Percentiles rank a stretch among this genome's conserved stretches.
Evolutionary conservation across 1,140 invertebrate genomes (phyloP).

Genomic region (Dendrolimus punctatus): DNA sequence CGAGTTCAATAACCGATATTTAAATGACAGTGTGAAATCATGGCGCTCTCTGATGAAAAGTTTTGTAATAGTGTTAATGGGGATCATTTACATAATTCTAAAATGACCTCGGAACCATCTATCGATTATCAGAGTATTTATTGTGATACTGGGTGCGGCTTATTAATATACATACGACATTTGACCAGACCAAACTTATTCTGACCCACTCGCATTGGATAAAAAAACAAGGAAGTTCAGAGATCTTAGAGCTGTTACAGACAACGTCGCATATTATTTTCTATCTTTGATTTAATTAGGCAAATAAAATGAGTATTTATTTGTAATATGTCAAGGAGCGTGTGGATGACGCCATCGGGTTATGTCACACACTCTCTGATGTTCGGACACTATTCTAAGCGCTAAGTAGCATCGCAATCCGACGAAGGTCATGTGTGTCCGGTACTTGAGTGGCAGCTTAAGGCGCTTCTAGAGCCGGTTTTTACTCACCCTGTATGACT

Average conservation of each 20-base stretch:
- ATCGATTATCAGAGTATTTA: too few species aligned
- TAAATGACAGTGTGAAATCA: too few species aligned
- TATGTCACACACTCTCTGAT: slow-evolving; percentile 47
- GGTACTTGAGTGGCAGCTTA: slow-evolving; percentile 12
- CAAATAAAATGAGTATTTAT: slow-evolving; percentile 5
- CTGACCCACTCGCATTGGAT: too few species aligned
- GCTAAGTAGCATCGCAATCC: slow-evolving; percentile 45
- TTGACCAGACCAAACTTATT: too few species aligned
- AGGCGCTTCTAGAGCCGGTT: too few species aligned
- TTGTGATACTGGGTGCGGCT: too few species aligned
- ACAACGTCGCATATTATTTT: background rate
- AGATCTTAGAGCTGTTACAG: too few species aligned
- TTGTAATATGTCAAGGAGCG: slow-evolving; percentile 52
- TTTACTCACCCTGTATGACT: too few species aligned
- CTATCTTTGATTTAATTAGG: background rate
- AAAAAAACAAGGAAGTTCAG: too few species aligned
- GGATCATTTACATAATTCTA: slow-evolving; percentile 2
- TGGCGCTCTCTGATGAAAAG: slow-evolving; percentile 3
- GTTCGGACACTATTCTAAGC: slow-evolving; percentile 39
- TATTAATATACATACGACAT: too few species aligned
- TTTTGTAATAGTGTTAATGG: slow-evolving; percentile 3
- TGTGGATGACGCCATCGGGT: slow-evolving; percentile 44
- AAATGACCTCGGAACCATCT: slow-evolving; percentile 1
- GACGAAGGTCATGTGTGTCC: slow-evolving; percentile 52
- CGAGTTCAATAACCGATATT: too few species aligned